phyloP scores from a whole-genome alignment of 1,140 invertebrate species.

The Eumaeus atala region DNA sequence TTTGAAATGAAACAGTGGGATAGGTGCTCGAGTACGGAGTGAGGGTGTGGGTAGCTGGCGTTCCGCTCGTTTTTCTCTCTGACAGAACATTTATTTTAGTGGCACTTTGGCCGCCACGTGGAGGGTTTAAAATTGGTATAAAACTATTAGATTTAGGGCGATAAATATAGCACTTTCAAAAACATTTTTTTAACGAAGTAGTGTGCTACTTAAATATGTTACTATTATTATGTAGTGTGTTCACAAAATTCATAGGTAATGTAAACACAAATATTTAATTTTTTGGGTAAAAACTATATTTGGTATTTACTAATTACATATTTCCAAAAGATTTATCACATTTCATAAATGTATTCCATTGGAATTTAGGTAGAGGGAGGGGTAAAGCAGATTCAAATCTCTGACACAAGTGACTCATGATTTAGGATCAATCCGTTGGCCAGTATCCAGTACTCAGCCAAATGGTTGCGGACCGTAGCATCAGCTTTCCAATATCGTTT shows the following conservation, averaged over 20 bases:
- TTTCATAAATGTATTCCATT: no score
- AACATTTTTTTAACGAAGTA: constrained; percentile 12
- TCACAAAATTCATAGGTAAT: no score
- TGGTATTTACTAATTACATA: no score
- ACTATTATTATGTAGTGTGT: no score
- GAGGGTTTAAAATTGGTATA: constrained; percentile 60
- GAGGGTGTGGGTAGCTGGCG: constrained; percentile 38
- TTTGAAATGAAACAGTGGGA: constrained; percentile 52
- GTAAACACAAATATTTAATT: no score
- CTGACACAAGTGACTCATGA: constrained; percentile 9
- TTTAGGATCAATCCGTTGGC: constrained; percentile 8
- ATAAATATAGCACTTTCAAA: not conserved
- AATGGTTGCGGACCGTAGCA: constrained; percentile 7
- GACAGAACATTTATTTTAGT: constrained; percentile 71
- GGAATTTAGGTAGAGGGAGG: no score
- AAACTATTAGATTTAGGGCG: constrained; percentile 41
- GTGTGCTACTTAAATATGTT: not conserved
- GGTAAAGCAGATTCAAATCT: constrained; percentile 1
- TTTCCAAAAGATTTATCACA: no score
- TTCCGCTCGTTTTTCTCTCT: constrained; percentile 66
- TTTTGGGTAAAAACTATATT: no score
- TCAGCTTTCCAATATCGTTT: constrained; percentile 7
- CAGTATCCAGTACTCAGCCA: not conserved
- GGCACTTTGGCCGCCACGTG: constrained; percentile 56
- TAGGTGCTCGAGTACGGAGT: constrained; percentile 23